phyloP scores from a whole-genome alignment of 1,140 invertebrate species.

The Drosophila gunungcola region DNA sequence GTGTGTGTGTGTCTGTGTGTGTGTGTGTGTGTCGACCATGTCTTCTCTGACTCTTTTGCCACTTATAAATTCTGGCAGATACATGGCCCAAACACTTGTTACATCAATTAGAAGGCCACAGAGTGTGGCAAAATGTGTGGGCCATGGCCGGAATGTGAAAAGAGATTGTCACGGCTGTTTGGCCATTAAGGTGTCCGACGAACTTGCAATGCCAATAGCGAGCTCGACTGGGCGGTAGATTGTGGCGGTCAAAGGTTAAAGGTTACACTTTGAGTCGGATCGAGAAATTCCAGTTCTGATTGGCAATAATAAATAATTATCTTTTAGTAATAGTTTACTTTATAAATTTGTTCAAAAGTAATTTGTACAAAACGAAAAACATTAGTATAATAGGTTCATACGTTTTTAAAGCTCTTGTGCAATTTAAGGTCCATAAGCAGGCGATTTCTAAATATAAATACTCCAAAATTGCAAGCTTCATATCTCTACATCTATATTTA shows the following conservation, averaged over 20 bases:
- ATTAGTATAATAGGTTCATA: not conserved
- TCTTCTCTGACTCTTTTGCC: constrained; percentile 72
- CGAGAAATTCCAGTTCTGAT: too few species aligned
- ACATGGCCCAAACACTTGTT: constrained; percentile 84
- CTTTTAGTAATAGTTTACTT: too few species aligned
- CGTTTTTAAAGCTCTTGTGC: not conserved
- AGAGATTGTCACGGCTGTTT: constrained; percentile 52
- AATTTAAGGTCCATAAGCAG: not conserved
- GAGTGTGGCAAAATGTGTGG: constrained; percentile 56
- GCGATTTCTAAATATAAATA: too few species aligned
- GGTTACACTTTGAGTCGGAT: not conserved
- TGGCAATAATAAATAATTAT: not conserved
- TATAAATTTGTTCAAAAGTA: too few species aligned
- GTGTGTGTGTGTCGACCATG: constrained; percentile 34
- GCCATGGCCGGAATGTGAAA: constrained; percentile 58
- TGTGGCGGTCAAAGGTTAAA: constrained; percentile 16
- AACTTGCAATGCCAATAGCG: constrained; percentile 49
- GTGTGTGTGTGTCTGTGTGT: not conserved
- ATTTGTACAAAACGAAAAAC: not conserved
- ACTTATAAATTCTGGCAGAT: constrained; percentile 79
- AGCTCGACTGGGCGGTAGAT: constrained; percentile 31
- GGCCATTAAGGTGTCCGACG: constrained; percentile 58
- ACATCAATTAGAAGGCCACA: constrained; percentile 83
- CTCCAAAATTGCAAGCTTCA: too few species aligned
- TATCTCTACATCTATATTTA: too few species aligned